These are phyloP conservation scores for Morelia viridis DNA, from an alignment of 2,797 vertebrate genomes.

Conservation along the genomic window DNA sequence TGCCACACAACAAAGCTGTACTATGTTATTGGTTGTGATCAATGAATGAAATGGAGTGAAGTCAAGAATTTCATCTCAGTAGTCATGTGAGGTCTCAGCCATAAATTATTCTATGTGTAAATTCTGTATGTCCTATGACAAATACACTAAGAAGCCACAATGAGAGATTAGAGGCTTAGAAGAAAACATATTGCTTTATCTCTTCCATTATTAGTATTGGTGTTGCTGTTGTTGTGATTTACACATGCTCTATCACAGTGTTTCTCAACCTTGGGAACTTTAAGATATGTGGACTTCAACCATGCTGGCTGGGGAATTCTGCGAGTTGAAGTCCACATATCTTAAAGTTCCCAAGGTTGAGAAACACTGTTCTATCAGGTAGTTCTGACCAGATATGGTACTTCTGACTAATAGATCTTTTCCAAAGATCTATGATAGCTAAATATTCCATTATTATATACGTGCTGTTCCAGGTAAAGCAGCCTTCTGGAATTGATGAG, in stretches of 20 bases:
- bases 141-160: background rate
- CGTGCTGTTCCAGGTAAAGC: background rate
- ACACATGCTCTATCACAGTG: background rate
- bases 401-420: background rate
- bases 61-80: background rate
- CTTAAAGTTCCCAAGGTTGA: too few species aligned
- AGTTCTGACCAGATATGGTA: background rate
- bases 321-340: too few species aligned
- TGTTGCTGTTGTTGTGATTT: background rate
- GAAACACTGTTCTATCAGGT: background rate
- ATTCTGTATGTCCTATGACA: background rate
- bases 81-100: background rate
- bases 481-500: background rate
- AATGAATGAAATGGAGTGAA: background rate
- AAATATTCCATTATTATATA: background rate
- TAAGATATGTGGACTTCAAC: too few species aligned
- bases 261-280: too few species aligned
- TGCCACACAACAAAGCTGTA: background rate
- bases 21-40: slow-evolving; percentile 7
- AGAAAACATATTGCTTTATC: background rate
- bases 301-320: too few species aligned
- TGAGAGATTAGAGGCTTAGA: background rate
- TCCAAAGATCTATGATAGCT: background rate
- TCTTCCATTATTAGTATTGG: background rate
- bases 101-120: background rate